Evolutionary conservation across 2,113 vertebrate genomes (phyloP).

Genomic region (Syrmaticus mikado): DNA sequence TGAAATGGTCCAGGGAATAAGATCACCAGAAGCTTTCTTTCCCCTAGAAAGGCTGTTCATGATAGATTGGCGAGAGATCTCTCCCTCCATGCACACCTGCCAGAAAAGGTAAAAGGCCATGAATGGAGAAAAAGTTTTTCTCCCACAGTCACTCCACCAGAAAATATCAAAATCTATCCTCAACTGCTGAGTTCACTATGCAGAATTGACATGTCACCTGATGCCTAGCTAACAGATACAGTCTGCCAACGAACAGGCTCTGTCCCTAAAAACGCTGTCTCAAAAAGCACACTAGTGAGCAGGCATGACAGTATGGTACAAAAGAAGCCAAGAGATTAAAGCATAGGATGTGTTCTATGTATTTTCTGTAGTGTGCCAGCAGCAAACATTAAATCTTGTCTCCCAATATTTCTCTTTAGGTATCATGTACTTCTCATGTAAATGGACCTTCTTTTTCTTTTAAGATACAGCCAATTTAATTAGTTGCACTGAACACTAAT

Average conservation of each 20-base stretch:
- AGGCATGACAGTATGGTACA: rapidly evolving
- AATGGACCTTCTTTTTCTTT: background rate
- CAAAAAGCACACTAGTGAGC: background rate
- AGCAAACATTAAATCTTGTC: background rate
- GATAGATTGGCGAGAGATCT: constrained; percentile 95
- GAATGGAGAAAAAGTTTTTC: background rate
- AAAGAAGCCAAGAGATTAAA: background rate
- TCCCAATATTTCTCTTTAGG: background rate
- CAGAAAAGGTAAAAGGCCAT: background rate
- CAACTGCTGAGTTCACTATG: rapidly evolving
- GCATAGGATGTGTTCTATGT: background rate
- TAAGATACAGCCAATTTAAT: background rate
- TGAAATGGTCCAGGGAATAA: constrained; percentile 97
- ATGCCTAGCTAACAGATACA: background rate
- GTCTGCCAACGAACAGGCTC: background rate
- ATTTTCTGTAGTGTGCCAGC: background rate
- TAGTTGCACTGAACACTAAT: background rate
- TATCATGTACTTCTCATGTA: background rate
- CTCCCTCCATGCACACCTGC: constrained; percentile 96
- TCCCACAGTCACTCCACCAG: background rate
- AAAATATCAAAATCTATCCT: background rate
- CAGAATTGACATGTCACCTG: background rate
- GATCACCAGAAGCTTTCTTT: constrained; percentile 95
- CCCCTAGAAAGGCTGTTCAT: constrained; percentile 94
- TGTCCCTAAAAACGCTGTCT: background rate